Conservation (phyloP, 2,113 vertebrate genomes). For the Myiozetetes cayanensis region DNA sequence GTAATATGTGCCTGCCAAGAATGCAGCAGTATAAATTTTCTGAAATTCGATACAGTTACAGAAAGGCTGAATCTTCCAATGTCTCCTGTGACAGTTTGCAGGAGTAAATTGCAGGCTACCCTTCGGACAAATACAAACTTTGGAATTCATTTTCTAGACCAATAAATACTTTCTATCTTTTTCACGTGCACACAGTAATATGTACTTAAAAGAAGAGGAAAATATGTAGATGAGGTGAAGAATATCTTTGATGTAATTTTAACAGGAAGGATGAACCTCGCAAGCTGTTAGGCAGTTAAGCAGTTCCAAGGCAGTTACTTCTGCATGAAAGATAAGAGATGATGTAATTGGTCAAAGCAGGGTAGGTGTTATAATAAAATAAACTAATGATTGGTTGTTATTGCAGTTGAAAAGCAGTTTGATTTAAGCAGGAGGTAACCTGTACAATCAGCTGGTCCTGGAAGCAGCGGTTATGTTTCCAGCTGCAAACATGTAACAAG, state of each 20-base stretch:
- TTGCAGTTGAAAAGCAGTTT: not conserved
- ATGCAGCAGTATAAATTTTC: not conserved
- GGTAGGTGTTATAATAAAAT: not conserved
- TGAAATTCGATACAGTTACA: not conserved
- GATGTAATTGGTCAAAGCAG: not conserved
- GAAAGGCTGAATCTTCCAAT: not conserved
- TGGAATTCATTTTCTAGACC: not conserved
- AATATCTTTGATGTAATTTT: not conserved
- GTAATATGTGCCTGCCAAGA: not conserved
- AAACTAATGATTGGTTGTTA: not conserved
- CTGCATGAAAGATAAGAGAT: not conserved
- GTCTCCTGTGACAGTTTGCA: not conserved
- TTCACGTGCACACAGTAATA: rapidly evolving
- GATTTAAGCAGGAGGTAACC: not conserved
- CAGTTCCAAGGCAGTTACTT: not conserved
- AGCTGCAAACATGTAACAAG: not conserved
- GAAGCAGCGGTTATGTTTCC: not conserved
- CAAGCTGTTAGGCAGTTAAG: not conserved
- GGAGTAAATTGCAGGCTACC: not conserved
- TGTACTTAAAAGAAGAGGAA: not conserved
- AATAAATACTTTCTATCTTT: not conserved
- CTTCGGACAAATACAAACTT: not conserved
- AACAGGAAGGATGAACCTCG: not conserved
- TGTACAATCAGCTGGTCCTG: not conserved
- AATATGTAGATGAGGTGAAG: not conserved